These are phyloP conservation scores for Periplaneta americana DNA, from an alignment of 1,140 invertebrate genomes.

Conservation along the genomic window DNA sequence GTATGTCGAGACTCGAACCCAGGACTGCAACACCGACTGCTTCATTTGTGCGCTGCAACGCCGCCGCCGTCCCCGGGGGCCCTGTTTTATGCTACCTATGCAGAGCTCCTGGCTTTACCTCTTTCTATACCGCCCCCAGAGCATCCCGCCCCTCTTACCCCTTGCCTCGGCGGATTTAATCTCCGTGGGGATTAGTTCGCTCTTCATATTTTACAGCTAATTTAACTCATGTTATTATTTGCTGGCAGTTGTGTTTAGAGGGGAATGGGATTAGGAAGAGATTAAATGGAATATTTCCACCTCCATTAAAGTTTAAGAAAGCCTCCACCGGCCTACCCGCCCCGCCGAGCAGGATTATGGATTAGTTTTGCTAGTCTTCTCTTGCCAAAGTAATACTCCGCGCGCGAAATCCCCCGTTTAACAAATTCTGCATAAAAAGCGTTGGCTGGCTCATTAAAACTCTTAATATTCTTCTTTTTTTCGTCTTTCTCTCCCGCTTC, in stretches of 20 bases:
- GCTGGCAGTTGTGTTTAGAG: conserved; percentile 22
- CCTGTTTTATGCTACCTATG: not conserved
- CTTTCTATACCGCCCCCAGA: conserved; percentile 7
- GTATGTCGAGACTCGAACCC: no score
- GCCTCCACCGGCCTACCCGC: not conserved
- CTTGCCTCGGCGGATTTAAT: conserved; percentile 16
- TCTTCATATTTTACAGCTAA: conserved; percentile 23
- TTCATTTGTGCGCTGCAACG: not conserved
- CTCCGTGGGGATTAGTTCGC: conserved; percentile 17
- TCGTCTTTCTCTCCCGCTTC: not conserved
- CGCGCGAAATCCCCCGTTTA: conserved; percentile 3
- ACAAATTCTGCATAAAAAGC: conserved; percentile 5
- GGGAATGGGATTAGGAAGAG: conserved; percentile 21
- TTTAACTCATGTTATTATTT: conserved; percentile 24
- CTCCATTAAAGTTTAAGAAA: conserved; percentile 23
- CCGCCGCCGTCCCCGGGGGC: not conserved
- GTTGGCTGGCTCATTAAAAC: conserved; percentile 4
- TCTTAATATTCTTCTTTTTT: conserved; percentile 1
- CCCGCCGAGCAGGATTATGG: conserved; percentile 13
- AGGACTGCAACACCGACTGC: no score
- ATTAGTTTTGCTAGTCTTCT: conserved; percentile 14
- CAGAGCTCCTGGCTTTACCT: conserved; percentile 8
- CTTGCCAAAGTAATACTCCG: conserved; percentile 3
- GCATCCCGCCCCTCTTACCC: not conserved
- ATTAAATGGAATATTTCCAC: conserved; percentile 24